These are phyloP conservation scores for Mormyrops attenuatus DNA, from an alignment of 2,797 vertebrate genomes.

Conservation along the genomic window DNA sequence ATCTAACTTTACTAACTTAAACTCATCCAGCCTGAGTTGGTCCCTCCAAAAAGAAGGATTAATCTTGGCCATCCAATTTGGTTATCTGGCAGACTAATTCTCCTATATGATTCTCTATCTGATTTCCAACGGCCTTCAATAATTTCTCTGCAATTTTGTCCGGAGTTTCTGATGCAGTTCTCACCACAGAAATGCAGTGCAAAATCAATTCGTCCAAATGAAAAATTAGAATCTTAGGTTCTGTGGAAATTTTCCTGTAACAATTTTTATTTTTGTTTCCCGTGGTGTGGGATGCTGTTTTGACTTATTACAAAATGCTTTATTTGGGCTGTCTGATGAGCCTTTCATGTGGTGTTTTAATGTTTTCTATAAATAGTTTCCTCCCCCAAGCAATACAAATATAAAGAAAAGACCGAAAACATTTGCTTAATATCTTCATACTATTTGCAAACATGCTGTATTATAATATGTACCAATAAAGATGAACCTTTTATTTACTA, in stretches of 20 bases:
- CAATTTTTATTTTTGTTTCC: neutral
- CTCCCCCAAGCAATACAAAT: neutral
- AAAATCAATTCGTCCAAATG: neutral
- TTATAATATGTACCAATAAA: neutral
- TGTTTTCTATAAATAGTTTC: neutral
- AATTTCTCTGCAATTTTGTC: neutral
- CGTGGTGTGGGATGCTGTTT: neutral
- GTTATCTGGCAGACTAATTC: neutral
- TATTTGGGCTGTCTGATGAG: neutral
- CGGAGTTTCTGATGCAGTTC: neutral
- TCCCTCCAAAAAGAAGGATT: neutral
- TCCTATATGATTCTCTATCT: neutral
- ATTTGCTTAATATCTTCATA: neutral
- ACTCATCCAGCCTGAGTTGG: neutral
- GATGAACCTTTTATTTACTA: neutral
- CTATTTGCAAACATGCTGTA: conserved; percentile 4
- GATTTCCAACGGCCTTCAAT: neutral
- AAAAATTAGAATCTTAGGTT: neutral
- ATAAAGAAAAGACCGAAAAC: neutral
- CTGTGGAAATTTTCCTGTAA: neutral
- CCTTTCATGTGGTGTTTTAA: neutral
- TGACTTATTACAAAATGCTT: neutral
- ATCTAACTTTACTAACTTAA: neutral
- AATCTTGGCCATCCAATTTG: neutral
- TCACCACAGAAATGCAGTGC: neutral